A percentile compares a stretch with the other conserved stretches of the same genome.
Evolutionary conservation across 2,888 invertebrate genomes (phyloP).

Genomic region (Drosophila demipolita): DNA sequence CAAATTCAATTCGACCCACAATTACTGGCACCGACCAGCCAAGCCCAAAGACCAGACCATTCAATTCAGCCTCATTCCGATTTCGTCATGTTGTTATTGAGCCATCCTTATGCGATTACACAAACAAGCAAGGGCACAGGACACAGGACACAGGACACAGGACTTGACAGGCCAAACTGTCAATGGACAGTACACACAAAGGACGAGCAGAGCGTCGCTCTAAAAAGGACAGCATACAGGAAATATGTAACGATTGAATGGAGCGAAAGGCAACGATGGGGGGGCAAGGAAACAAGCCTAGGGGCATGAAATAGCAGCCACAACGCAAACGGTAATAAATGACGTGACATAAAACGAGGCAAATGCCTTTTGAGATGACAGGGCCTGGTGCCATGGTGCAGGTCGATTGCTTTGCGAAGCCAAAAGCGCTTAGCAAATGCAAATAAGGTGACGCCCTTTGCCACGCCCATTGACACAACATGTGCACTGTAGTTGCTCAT

Average conservation of each 20-base stretch:
- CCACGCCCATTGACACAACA: constrained; percentile 34
- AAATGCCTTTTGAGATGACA: constrained; percentile 61
- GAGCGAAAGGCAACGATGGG: constrained; percentile 55
- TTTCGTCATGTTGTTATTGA: constrained; percentile 72
- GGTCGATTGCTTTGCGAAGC: constrained; percentile 36
- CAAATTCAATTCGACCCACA: constrained; percentile 80
- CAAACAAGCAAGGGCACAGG: constrained; percentile 54
- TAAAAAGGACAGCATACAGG: constrained; percentile 74
- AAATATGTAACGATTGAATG: constrained; percentile 78
- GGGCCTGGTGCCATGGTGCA: constrained; percentile 30
- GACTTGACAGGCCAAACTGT: constrained; percentile 15
- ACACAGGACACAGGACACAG: constrained; percentile 14
- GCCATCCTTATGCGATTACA: constrained; percentile 77
- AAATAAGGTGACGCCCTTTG: constrained; percentile 56
- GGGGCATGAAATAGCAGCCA: constrained; percentile 22
- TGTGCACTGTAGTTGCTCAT: constrained; percentile 68
- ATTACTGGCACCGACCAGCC: constrained; percentile 63
- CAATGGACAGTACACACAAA: constrained; percentile 58
- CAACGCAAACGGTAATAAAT: constrained; percentile 69
- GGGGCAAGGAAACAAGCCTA: constrained; percentile 6
- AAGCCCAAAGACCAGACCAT: constrained; percentile 13
- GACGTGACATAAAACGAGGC: constrained; percentile 68
- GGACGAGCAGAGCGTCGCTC: constrained; percentile 56
- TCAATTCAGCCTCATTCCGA: constrained; percentile 32
- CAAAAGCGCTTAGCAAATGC: constrained; percentile 69